Conservation (phyloP, 2,113 vertebrate species). For the Ophthalmotilapia sp. region DNA sequence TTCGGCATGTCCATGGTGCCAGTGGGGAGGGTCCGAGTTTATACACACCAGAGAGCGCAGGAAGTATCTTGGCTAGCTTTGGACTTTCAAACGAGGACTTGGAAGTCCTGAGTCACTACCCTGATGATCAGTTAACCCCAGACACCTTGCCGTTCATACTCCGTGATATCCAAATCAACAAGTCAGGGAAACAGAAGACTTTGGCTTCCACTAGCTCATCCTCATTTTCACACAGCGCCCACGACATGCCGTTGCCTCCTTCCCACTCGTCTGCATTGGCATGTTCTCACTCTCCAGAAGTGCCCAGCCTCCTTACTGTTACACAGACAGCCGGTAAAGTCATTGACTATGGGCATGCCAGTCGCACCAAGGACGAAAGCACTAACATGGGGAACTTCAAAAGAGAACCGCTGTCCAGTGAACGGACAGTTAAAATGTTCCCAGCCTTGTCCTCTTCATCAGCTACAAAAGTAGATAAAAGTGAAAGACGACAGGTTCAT, state of each 20-base stretch:
- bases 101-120: constrained; percentile 89
- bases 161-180: constrained; percentile 83
- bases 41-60: constrained; percentile 85
- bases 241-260: constrained; percentile 6
- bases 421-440: constrained; percentile 58
- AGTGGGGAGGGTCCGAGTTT: constrained; percentile 46
- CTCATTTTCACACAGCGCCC: constrained; percentile 26
- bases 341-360: constrained; percentile 89
- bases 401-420: constrained; percentile 57
- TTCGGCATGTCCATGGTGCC: constrained; percentile 18
- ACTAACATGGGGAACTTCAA: constrained; percentile 67
- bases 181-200: constrained; percentile 65
- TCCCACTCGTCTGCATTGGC: constrained; percentile 5
- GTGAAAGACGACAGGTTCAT: constrained; percentile 36
- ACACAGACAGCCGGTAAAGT: constrained; percentile 78
- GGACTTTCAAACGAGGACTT: constrained; percentile 90
- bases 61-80: constrained; percentile 89
- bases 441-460: background rate
- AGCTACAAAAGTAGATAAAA: constrained; percentile 13
- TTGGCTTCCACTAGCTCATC: background rate
- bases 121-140: constrained; percentile 88
- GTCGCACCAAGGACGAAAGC: constrained; percentile 65
- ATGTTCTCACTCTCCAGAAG: constrained; percentile 13
- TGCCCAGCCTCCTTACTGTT: constrained; percentile 52
- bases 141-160: constrained; percentile 89